Evolutionary conservation across 2,888 invertebrate species (phyloP), one percentile per base, ranked within the genome.

Genomic region (Amaurobius ferox): DNA sequence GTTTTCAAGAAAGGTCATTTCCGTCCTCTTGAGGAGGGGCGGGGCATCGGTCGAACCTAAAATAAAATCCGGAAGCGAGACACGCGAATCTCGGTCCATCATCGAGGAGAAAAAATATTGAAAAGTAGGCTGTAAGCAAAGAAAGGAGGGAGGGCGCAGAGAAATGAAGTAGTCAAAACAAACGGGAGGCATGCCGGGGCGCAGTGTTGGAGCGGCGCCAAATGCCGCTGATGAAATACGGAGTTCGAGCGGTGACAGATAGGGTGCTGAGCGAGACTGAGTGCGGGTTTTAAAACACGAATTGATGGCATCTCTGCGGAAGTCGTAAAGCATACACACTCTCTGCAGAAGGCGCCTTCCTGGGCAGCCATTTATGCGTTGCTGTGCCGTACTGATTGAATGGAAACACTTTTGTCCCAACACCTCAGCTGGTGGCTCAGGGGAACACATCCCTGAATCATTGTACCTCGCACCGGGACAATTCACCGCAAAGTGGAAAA

Each of bases 201-300:
- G 83, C 83, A 77, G 71, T 76, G 29, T 85, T 86, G 85, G 85
- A 86, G 39, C n/a, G 7, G 55, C 73, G 85, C 85, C 85, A 86
- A 74, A 40, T 28, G 40, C 61, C 29, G 39, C 66, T 78, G 83
- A 85, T 86, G 78, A 86, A 79, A 86, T 86, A 86, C 78, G 70
- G 85, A 73, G 85, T 40, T 83, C 55, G 72, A 64, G 30, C 62
- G 78, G 85, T 86, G 85, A 86, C 85, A 86, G 85, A 78, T 86
- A 86, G 71, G 85, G 78, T 86, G 85, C 78, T 86, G 85, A 79
- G 32, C 30, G 73, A 86, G 78, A 86, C 67, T 64, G 61, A 85
- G 85, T 29, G 72, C 73, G 73, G 73, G 78, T 79, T 86, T 86
- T 86, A 86, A 86, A 86, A 79, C 73, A 74, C 68, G 78, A 86